Evolutionary conservation across 1,140 invertebrate genomes (phyloP), one percentile per base, ranked within the genome.

Genomic region (Plutomurus gul): DNA sequence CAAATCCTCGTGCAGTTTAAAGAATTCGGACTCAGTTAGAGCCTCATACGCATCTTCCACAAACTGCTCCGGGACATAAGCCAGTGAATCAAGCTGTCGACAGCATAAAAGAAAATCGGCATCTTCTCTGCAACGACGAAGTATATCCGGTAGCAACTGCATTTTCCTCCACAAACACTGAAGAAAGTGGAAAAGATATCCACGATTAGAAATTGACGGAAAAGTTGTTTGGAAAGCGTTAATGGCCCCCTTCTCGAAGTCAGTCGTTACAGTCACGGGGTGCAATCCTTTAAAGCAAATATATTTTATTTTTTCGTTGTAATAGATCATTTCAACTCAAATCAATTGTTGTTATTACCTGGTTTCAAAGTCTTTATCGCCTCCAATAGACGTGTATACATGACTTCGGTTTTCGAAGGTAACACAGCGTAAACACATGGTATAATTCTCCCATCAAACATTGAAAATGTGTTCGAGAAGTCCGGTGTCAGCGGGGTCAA

Each of bases 171-270:
- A 80, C 3, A 80, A 2, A 70, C 13, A 16, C 33, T 76, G 78
- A 70, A 18, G 10, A 30, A 80, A 80, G 30, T 80, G 78, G 46
- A 80, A 80, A 43, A 70, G 77, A 46, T 49, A 80, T 39, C 72
- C 78, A 5, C 78, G 16, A 27, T n/a, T 13, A 13, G 6, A 4
- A 0, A 27, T 30, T 46, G 33, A 37, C 13, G 78, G 72, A 40
- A 76, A 80, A 0, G 22, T 39, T 3, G 1, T 25, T 8, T 30
- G 1, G 3, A 74, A 39, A 37, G 78, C 47, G n/a, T 76, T 70
- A 11, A 76, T 30, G 1, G 27, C 8, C 7, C 74, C 78, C 16
- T 10, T 7, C 25, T 80, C 78, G 49, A 76, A 80, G 43, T 80
- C 78, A 1, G 65, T 47, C 8, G 77, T 3, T 22, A 80, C 22